These are phyloP conservation scores for Embidobia sp. DNA, from an alignment of 2,888 invertebrate species.

Conservation along the genomic window DNA sequence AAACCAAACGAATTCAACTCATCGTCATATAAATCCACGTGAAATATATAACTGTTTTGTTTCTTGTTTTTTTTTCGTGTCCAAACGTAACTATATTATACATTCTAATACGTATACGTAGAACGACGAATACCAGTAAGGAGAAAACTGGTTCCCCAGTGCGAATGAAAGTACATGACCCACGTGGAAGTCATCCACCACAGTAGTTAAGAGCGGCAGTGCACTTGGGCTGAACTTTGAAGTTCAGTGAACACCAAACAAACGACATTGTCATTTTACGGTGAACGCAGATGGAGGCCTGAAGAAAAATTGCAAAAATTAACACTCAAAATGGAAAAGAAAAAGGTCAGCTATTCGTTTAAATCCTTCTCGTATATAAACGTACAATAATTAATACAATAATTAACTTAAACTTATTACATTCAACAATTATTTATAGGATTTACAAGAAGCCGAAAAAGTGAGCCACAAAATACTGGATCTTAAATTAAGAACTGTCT, in stretches of 20 bases:
- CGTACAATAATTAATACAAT: too few species aligned
- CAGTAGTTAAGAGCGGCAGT: constrained; percentile 51
- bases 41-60: too few species aligned
- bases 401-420: too few species aligned
- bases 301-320: background rate
- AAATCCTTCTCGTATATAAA: too few species aligned
- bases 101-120: background rate
- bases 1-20: too few species aligned
- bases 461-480: background rate
- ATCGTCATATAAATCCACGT: too few species aligned
- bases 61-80: too few species aligned
- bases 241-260: constrained; percentile 24
- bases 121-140: background rate
- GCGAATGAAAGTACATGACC: constrained; percentile 41
- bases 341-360: constrained; percentile 12
- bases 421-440: too few species aligned
- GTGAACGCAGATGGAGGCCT: too few species aligned
- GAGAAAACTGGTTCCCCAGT: constrained; percentile 50
- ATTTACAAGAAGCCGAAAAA: too few species aligned
- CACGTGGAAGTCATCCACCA: constrained; percentile 53
- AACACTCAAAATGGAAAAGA: constrained; percentile 20
- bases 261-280: background rate
- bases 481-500: constrained; percentile 72
- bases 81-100: too few species aligned
- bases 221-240: constrained; percentile 6